These are phyloP conservation scores for Megaceryle torquata DNA, from an alignment of 2,113 vertebrate species.

Conservation along the genomic window DNA sequence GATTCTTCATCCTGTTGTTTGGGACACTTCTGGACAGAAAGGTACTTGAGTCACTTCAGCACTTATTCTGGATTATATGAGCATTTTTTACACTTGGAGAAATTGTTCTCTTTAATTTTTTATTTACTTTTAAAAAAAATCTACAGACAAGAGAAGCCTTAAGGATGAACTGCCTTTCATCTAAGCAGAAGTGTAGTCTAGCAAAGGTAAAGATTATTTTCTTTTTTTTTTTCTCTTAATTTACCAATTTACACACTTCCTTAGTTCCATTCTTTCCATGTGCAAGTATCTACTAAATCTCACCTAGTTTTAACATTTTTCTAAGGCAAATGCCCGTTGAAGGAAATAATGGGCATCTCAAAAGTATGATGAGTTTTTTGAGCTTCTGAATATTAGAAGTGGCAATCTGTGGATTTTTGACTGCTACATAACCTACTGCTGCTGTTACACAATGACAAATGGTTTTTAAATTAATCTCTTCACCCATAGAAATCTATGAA, in stretches of 20 bases:
- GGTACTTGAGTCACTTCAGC: constrained; percentile 51
- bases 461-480: not conserved
- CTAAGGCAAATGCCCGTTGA: not conserved
- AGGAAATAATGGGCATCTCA: not conserved
- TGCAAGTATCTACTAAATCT: not conserved
- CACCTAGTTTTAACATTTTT: not conserved
- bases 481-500: not conserved
- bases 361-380: not conserved
- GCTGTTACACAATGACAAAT: not conserved
- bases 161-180: constrained; percentile 53
- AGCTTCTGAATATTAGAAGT: not conserved
- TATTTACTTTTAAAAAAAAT: not conserved
- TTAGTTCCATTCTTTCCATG: too few relatives aligned
- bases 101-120: not conserved
- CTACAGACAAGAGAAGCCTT: constrained; percentile 73
- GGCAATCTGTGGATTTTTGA: not conserved
- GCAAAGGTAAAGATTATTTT: constrained; percentile 51
- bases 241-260: not conserved
- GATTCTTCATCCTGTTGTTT: constrained; percentile 76
- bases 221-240: not conserved
- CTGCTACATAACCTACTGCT: not conserved
- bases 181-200: constrained; percentile 7
- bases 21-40: constrained; percentile 77
- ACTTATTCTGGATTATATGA: not conserved
- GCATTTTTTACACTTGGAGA: not conserved